phyloP scores from a whole-genome alignment of 2,888 invertebrate species.

The Latrodectus elegans region DNA sequence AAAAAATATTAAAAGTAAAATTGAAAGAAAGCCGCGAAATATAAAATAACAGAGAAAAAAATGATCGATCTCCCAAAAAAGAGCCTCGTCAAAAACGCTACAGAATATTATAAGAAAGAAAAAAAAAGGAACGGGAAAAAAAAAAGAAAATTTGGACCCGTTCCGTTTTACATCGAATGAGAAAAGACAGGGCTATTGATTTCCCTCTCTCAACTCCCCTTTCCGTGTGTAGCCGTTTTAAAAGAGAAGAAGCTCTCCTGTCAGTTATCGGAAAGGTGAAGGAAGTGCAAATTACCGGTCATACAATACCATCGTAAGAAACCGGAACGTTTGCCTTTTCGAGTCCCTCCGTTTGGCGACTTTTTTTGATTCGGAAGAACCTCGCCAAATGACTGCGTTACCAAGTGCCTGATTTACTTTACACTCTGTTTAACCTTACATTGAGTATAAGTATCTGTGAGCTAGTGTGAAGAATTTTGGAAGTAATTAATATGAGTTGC shows the following conservation, averaged over 20 bases:
- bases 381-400: not conserved
- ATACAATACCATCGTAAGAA: conserved; percentile 46
- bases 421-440: too few species aligned
- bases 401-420: too few species aligned
- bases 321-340: conserved; percentile 10
- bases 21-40: conserved; percentile 24
- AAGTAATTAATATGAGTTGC: too few species aligned
- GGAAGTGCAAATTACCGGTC: conserved; percentile 61
- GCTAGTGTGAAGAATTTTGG: too few species aligned
- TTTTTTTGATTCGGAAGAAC: not conserved
- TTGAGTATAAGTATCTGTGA: too few species aligned
- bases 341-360: conserved; percentile 10
- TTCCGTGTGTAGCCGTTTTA: conserved; percentile 45
- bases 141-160: conserved; percentile 9
- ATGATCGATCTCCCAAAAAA: conserved; percentile 45
- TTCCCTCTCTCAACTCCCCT: conserved; percentile 16
- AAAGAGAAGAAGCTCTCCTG: conserved; percentile 26
- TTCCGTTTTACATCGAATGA: conserved; percentile 40
- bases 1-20: conserved; percentile 28
- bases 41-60: conserved; percentile 21
- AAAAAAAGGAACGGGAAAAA: conserved; percentile 11
- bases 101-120: conserved; percentile 38
- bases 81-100: conserved; percentile 48
- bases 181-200: conserved; percentile 37
- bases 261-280: conserved; percentile 50